Percentiles rank a stretch among this genome's conserved stretches.
These are phyloP conservation scores for Toxostoma redivivum DNA, from an alignment of 2,113 vertebrate species.

Conservation along the genomic window DNA sequence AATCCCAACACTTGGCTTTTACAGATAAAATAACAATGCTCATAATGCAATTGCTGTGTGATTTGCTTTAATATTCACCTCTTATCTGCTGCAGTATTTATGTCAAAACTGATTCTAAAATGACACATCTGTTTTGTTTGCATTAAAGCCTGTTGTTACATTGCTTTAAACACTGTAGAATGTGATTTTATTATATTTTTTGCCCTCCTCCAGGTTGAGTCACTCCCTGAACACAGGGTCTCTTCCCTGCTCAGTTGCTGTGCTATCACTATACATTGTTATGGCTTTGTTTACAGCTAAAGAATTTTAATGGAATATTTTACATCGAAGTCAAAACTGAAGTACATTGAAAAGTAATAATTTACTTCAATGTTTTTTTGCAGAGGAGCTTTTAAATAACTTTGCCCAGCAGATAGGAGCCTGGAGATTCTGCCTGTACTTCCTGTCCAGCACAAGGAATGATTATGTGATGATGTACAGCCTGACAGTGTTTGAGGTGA, in stretches of 20 bases:
- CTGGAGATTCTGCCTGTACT: constrained; percentile 97
- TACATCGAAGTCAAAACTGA: background rate
- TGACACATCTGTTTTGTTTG: background rate
- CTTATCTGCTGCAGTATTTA: background rate
- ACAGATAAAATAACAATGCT: background rate
- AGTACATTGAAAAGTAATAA: background rate
- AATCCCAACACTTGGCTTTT: background rate
- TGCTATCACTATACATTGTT: background rate
- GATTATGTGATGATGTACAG: constrained; percentile 99
- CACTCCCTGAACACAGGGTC: background rate
- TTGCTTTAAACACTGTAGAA: background rate
- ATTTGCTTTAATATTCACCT: background rate
- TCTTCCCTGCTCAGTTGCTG: background rate
- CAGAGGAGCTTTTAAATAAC: constrained; percentile 98
- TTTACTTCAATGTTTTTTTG: constrained; percentile 20
- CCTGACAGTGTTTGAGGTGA: constrained; percentile 98
- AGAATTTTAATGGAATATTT: background rate
- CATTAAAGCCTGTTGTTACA: background rate
- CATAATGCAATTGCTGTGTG: background rate
- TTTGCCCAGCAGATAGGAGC: constrained; percentile 98
- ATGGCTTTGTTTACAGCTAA: background rate
- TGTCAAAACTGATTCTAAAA: background rate
- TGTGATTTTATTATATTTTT: background rate
- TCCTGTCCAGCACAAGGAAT: constrained; percentile 94
- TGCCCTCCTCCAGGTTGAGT: background rate